Evolutionary conservation across 2,113 vertebrate genomes (phyloP), one percentile per base, ranked within the genome.

Genomic region (Lutjanus erythropterus): DNA sequence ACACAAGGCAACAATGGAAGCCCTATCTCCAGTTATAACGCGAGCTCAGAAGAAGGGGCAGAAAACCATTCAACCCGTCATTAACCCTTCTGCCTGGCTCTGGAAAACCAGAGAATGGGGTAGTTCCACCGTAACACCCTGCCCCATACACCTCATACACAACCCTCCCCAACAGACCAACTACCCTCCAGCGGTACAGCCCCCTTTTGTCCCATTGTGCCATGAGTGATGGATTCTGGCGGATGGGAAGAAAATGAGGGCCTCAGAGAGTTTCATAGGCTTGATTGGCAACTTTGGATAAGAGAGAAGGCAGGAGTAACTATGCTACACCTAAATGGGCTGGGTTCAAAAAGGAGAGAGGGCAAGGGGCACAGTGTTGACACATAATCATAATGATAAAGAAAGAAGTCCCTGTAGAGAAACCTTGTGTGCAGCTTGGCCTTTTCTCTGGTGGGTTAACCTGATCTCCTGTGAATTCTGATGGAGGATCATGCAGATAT

Each of bases 251-350:
- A 85, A 93, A 94, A 86, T 85, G 81, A 90, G 75, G 86, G 33
- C 75, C 67, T 9, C 70, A 55, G 83, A 86, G 85, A 76, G 58
- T 86, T 89, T 41, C 70, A 21, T 72, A 47, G 88, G 55, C 66
- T 88, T 94, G 94, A 95, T 86, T 95, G 92, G 83, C 91, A 94
- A 88, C 86, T 93, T 87, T 69, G 76, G 90, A 90, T 91, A 90
- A 88, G 84, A 86, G 47, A 18, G 73, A 84, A 77, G 78, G 71
- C 75, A 88, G 87, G 69, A 90, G 91, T 89, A 89, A 91, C 87
- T 81, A 85, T 71, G 74, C 44, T 61, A 77, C 75, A 85, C 76
- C 62, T 74, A 87, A 92, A 87, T 60, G 59, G 71, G 71, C 83
- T 39, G 55, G 55, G 74, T 70, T 82, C 75, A 64, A 50, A 61